A percentile compares a stretch with the other conserved stretches of the same genome.
phyloP scores from a whole-genome alignment of 2,888 invertebrate genomes.

The Neoaliturus tenellus region DNA sequence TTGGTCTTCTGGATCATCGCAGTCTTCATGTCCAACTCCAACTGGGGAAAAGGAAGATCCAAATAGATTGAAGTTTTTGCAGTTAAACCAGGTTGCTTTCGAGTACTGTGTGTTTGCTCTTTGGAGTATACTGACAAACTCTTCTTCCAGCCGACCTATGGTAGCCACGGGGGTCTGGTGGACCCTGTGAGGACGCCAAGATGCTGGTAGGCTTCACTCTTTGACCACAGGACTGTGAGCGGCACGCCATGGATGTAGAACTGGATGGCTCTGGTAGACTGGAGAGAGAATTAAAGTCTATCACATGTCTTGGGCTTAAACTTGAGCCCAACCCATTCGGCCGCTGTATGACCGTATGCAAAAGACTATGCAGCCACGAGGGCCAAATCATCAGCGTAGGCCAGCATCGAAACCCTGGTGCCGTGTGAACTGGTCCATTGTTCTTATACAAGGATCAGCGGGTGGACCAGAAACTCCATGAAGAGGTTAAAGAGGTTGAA shows the following conservation, averaged over 20 bases:
- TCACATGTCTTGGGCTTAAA: too few relatives aligned
- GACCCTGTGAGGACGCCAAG: not conserved
- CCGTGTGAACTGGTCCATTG: not conserved
- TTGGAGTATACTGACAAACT: not conserved
- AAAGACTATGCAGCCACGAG: slow-evolving; percentile 49
- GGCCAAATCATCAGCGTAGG: too few relatives aligned
- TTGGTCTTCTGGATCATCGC: not conserved
- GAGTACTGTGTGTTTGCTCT: too few relatives aligned
- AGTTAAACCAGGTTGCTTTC: not conserved
- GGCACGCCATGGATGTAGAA: not conserved
- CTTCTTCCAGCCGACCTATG: not conserved
- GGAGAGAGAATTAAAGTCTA: not conserved
- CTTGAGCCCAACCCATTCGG: not conserved
- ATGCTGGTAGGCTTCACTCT: not conserved
- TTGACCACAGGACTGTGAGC: not conserved
- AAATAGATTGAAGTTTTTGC: not conserved
- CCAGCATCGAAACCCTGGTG: not conserved
- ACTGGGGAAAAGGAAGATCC: not conserved
- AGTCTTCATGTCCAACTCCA: not conserved
- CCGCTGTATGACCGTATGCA: not conserved
- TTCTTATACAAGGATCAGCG: not conserved
- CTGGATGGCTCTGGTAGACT: not conserved
- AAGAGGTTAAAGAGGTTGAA: slow-evolving; percentile 48
- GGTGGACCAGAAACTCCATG: not conserved
- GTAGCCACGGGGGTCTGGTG: not conserved